Conservation (phyloP, 1,140 invertebrate genomes). For the Antheraea pernyi region DNA sequence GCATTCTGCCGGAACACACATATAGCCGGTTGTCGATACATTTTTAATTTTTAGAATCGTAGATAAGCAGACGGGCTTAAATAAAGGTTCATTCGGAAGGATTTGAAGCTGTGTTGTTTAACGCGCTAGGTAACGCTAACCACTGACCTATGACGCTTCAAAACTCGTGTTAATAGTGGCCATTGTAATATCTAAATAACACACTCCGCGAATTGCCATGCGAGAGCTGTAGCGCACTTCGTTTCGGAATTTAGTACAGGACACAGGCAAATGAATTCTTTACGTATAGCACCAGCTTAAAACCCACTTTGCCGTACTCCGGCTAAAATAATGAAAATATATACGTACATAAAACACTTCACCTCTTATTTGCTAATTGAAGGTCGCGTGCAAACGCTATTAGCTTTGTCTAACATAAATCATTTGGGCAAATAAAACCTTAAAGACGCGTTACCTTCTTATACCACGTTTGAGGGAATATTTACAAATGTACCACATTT, state of each 20-base stretch:
- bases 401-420: slow-evolving; percentile 4
- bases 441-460: not conserved
- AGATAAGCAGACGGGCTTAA: too few relatives aligned
- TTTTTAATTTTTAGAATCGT: too few relatives aligned
- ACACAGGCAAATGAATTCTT: not conserved
- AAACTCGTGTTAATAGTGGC: too few relatives aligned
- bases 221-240: too few relatives aligned
- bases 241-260: not conserved
- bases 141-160: too few relatives aligned
- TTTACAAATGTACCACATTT: not conserved
- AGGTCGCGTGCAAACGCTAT: not conserved
- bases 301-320: not conserved
- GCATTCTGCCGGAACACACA: too few relatives aligned
- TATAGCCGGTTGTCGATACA: too few relatives aligned
- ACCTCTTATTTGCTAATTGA: slow-evolving; percentile 4
- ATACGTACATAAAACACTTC: slow-evolving; percentile 2
- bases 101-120: too few relatives aligned
- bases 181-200: too few relatives aligned
- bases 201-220: too few relatives aligned
- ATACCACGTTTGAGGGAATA: not conserved
- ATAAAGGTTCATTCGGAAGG: too few relatives aligned
- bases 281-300: not conserved
- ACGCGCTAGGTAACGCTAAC: too few relatives aligned
- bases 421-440: not conserved
- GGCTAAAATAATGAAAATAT: slow-evolving; percentile 1